Percentiles rank a stretch among this genome's conserved stretches.
These are phyloP conservation scores for Drosophila mojavensis DNA, from an alignment of 1,140 invertebrate species.

Conservation along the genomic window DNA sequence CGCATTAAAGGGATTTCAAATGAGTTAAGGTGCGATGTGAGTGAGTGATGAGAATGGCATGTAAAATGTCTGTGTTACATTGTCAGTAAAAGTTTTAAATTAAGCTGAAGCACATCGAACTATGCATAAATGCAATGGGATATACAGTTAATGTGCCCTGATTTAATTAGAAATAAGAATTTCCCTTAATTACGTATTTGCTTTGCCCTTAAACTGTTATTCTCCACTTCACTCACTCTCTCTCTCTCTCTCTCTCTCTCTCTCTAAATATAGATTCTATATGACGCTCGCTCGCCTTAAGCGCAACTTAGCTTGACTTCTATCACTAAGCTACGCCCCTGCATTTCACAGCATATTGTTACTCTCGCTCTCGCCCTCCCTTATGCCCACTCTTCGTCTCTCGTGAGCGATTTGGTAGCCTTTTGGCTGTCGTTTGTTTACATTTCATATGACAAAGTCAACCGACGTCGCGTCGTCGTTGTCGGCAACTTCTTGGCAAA, in stretches of 20 bases:
- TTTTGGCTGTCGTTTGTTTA: constrained; percentile 79
- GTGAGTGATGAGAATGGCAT: too few species aligned
- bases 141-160: too few species aligned
- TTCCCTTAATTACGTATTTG: too few species aligned
- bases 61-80: too few species aligned
- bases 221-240: too few species aligned
- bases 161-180: too few species aligned
- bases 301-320: not conserved
- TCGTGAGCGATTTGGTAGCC: constrained; percentile 55
- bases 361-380: constrained; percentile 15
- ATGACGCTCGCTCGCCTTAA: not conserved
- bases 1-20: not conserved
- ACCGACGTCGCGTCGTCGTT: constrained; percentile 66
- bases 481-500: constrained; percentile 76
- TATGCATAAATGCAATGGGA: too few species aligned
- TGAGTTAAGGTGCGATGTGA: not conserved
- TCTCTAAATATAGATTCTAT: not conserved
- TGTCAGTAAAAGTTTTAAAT: too few species aligned
- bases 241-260: too few species aligned
- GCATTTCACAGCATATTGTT: constrained; percentile 18
- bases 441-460: constrained; percentile 81
- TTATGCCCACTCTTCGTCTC: constrained; percentile 5
- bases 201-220: too few species aligned
- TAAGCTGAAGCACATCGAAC: too few species aligned
- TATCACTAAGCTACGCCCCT: constrained; percentile 29